Conservation (phyloP, 2,888 invertebrate species). For the Diarsia mendica region DNA sequence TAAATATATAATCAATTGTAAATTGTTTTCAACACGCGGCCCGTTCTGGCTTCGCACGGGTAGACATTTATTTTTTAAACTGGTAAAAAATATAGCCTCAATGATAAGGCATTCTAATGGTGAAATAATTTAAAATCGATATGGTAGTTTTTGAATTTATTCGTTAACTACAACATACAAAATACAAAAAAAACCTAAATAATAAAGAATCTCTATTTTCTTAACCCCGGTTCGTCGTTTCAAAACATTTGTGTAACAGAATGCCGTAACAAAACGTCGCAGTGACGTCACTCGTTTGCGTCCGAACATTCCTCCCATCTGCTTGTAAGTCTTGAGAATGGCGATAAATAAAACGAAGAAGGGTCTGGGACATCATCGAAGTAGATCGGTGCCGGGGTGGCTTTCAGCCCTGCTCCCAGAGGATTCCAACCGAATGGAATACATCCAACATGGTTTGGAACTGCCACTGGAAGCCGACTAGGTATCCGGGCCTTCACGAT, state of each 20-base stretch:
- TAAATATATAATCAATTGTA: not conserved
- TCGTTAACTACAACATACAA: no score
- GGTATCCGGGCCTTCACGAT: constrained; percentile 42
- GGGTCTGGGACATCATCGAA: constrained; percentile 75
- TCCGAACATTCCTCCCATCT: constrained; percentile 52
- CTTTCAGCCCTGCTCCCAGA: constrained; percentile 74
- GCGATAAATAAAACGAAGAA: constrained; percentile 73
- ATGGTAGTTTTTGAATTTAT: no score
- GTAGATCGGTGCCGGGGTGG: constrained; percentile 74
- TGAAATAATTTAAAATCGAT: no score
- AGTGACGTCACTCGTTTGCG: constrained; percentile 28
- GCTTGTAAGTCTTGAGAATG: constrained; percentile 65
- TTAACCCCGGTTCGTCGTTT: not conserved
- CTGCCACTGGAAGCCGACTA: constrained; percentile 57
- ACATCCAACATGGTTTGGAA: constrained; percentile 68
- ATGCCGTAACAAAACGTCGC: constrained; percentile 28
- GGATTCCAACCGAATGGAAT: constrained; percentile 71
- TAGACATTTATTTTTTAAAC: no score
- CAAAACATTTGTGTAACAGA: constrained; percentile 33
- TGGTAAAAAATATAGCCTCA: no score
- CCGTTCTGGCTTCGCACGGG: no score
- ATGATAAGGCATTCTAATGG: no score
- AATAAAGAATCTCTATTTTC: not conserved
- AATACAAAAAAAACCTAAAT: not conserved
- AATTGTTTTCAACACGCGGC: not conserved